Evolutionary conservation across 2,888 invertebrate species (phyloP), one percentile per base, ranked within the genome.

Genomic region (Luperina nickerlii): DNA sequence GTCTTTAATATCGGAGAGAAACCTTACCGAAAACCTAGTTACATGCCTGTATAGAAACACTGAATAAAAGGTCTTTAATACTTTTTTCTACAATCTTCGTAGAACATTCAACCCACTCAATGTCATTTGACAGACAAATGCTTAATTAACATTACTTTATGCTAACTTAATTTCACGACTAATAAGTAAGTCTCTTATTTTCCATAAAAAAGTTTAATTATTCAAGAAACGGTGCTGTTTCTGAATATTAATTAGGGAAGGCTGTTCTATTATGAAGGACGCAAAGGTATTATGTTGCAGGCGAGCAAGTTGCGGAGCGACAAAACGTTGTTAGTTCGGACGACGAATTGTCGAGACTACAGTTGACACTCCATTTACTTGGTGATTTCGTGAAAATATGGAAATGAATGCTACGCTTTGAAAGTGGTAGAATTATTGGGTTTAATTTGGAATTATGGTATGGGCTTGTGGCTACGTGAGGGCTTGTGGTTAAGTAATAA

Each of bases 181-280:
- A 89, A 89, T 86, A 89, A 89, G 85, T 79, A 77, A 83, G 82
- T 83, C 85, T 82, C 65, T 89, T 85, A 88, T 87, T 89, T 88
- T 87, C 85, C 85, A 85, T 84, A 87, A 88, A 90, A 89, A 89
- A 88, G 88, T 87, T 88, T 88, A 88, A 90, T 90, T 90, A 90
- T 90, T 89, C 90, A 87, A 88, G 87, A 83, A 85, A 74, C 78
- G 83, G 78, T 60, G 78, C 81, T 85, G 84, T 84, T 77, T 45
- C 79, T 87, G 90, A 90, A 90, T 90, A 88, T 84, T 90, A 90
- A 90, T 89, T 85, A 42, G 74, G 9, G 70, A 81, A 88, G 86
- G 78, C 88, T 84, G 83, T 84, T 89, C 82, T 86, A 83, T 86
- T 82, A 85, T 82, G 84, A 84, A 83, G 87, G 79, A 87, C 84